These are phyloP conservation scores for Choristoneura fumiferana DNA, from an alignment of 1,140 invertebrate genomes.

Conservation along the genomic window DNA sequence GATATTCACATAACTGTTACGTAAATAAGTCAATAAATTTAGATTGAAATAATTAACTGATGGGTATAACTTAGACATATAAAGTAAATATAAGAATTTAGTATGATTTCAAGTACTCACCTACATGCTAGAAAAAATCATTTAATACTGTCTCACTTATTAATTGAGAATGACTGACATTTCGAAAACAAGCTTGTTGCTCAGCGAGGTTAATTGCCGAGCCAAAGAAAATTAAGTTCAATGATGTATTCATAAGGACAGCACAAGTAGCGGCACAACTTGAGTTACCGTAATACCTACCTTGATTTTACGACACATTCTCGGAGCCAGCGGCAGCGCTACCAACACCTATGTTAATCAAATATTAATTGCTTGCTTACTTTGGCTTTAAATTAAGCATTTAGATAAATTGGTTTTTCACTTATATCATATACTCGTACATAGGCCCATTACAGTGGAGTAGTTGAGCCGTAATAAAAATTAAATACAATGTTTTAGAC, in stretches of 20 bases:
- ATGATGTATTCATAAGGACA: constrained; percentile 55
- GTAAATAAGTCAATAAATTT: no score
- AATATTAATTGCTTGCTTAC: constrained; percentile 11
- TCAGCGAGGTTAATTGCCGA: constrained; percentile 40
- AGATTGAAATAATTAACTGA: no score
- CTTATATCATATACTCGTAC: neutral
- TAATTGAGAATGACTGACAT: constrained; percentile 9
- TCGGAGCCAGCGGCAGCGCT: neutral
- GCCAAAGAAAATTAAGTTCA: constrained; percentile 51
- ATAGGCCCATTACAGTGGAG: neutral
- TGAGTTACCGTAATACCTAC: constrained; percentile 19
- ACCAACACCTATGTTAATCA: constrained; percentile 15
- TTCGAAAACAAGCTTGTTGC: constrained; percentile 26
- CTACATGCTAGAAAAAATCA: no score
- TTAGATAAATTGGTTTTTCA: neutral
- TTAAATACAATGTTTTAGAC: no score
- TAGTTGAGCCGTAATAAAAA: no score
- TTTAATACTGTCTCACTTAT: no score
- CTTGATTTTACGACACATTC: constrained; percentile 14
- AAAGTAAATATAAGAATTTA: no score
- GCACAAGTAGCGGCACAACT: constrained; percentile 55
- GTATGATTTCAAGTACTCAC: no score
- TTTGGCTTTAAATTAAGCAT: neutral
- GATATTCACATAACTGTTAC: neutral
- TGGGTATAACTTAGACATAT: no score